A percentile compares a stretch with the other conserved stretches of the same genome.
Conservation (phyloP, 1,140 invertebrate genomes). For the Lineus longissimus region DNA sequence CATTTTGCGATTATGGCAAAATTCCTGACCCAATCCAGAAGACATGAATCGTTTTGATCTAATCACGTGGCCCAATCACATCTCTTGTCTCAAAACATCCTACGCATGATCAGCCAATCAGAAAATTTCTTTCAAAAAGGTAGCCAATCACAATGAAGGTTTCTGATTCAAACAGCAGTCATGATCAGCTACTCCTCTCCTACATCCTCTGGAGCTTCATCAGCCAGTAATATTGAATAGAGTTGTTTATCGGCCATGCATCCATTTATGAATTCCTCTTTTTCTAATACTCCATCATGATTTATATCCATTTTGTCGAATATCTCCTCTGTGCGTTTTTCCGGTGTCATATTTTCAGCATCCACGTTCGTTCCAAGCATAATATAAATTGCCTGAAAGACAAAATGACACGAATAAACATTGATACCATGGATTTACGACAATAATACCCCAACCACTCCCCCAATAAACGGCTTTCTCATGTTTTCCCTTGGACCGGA, state of each 20-base stretch:
- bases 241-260: slow-evolving; percentile 97
- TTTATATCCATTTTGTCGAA: slow-evolving; percentile 99
- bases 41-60: too few species aligned
- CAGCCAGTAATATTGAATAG: slow-evolving; percentile 53
- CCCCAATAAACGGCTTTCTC: too few species aligned
- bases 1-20: too few species aligned
- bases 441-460: background rate
- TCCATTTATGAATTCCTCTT: slow-evolving; percentile 98
- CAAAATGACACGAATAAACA: background rate
- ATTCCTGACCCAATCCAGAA: too few species aligned
- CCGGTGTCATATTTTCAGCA: slow-evolving; percentile 60
- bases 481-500: too few species aligned
- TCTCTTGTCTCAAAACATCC: too few species aligned
- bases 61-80: too few species aligned
- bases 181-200: background rate
- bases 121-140: too few species aligned
- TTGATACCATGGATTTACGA: background rate
- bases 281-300: slow-evolving; percentile 94
- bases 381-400: slow-evolving; percentile 92
- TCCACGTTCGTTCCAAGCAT: slow-evolving; percentile 71
- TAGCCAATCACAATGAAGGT: too few species aligned
- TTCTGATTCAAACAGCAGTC: too few species aligned
- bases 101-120: too few species aligned
- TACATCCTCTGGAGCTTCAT: background rate
- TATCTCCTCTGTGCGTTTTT: slow-evolving; percentile 95